Conservation (phyloP, 2,797 vertebrate genomes). For the Sternotherus odoratus region DNA sequence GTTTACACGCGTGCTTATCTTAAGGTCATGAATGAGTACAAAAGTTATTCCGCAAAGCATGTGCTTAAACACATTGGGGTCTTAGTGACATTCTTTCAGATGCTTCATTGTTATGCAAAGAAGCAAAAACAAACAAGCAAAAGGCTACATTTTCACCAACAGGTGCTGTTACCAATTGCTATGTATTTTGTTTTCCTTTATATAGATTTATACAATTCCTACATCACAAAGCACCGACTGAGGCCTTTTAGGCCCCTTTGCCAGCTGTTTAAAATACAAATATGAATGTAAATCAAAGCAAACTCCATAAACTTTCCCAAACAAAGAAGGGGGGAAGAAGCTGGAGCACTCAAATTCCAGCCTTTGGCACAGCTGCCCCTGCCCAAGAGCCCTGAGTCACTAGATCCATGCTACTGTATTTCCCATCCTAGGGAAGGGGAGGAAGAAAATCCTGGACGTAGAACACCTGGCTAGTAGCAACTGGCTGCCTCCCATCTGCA, state of each 20-base stretch:
- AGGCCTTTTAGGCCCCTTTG: not conserved
- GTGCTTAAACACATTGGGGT: not conserved
- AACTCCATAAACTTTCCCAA: not conserved
- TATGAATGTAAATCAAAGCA: not conserved
- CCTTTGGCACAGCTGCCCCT: not conserved
- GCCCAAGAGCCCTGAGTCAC: accelerated
- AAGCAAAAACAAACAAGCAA: not conserved
- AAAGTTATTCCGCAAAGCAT: not conserved
- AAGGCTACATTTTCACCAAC: not conserved
- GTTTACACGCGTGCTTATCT: not conserved
- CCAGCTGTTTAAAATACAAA: not conserved
- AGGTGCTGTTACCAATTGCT: not conserved
- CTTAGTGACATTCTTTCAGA: not conserved
- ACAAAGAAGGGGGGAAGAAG: accelerated
- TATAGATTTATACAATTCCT: not conserved
- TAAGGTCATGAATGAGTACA: not conserved
- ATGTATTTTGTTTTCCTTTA: accelerated
- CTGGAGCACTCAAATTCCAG: not conserved
- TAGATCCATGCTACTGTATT: not conserved
- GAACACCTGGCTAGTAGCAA: not conserved
- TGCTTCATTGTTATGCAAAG: not conserved
- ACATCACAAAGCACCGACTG: not conserved
- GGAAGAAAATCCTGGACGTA: accelerated
- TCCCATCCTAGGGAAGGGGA: not conserved
- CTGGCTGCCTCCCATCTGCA: not conserved